Evolutionary conservation across 2,888 invertebrate species (phyloP).

Genomic region (Diadromus collaris): DNA sequence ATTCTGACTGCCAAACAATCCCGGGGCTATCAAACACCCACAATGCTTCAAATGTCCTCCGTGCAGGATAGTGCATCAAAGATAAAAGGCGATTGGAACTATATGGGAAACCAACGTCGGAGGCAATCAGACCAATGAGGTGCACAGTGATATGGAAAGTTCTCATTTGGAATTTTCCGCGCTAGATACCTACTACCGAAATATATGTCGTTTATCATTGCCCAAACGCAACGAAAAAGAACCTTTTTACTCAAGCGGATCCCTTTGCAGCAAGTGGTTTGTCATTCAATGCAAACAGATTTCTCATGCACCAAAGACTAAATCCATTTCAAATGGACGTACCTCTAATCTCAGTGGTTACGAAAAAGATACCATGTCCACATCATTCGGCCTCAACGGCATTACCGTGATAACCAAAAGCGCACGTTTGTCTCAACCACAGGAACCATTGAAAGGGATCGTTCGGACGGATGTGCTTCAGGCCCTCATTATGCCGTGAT

Average conservation of each 20-base stretch:
- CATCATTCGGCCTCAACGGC: not conserved
- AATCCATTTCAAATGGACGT: not conserved
- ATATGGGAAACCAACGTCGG: not conserved
- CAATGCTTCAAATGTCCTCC: not conserved
- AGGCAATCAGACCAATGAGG: not conserved
- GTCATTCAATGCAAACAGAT: not conserved
- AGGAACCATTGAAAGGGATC: constrained; percentile 84
- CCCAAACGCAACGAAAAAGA: not conserved
- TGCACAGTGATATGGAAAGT: not conserved
- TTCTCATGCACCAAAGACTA: not conserved
- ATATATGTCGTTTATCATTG: not conserved
- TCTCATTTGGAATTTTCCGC: not conserved
- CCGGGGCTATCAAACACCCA: constrained; percentile 1
- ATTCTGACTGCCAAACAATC: constrained; percentile 37
- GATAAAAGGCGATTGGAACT: not conserved
- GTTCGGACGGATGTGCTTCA: constrained; percentile 85
- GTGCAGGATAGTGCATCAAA: not conserved
- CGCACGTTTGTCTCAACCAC: constrained; percentile 42
- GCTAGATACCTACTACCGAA: not conserved
- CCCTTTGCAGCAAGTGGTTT: not conserved
- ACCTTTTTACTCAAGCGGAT: not conserved
- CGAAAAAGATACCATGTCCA: not conserved
- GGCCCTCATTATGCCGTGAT: constrained; percentile 82
- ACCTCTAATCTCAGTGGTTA: not conserved
- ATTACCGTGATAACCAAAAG: constrained; percentile 43